Percentiles rank a stretch among this genome's conserved stretches.
Evolutionary conservation across 2,888 invertebrate species (phyloP).

Genomic region (Iselma pallidipennis): DNA sequence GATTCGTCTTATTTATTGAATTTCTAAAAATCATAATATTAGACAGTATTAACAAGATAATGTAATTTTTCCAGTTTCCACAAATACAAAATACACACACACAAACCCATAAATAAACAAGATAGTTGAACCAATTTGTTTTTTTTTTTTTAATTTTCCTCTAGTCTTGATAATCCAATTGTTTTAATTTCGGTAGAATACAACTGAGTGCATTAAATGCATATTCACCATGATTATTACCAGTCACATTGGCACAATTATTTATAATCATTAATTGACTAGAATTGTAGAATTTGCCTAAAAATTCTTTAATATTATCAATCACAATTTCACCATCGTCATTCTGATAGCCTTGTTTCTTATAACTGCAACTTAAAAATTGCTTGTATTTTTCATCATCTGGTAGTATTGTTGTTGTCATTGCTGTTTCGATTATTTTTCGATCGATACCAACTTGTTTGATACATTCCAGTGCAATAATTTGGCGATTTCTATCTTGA

Average conservation of each 20-base stretch:
- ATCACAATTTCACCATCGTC: slow-evolving; percentile 41
- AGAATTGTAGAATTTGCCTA: slow-evolving; percentile 33
- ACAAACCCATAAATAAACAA: too few species aligned
- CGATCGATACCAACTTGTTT: slow-evolving; percentile 37
- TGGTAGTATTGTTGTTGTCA: slow-evolving; percentile 26
- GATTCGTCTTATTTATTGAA: background rate
- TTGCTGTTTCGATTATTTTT: slow-evolving; percentile 31
- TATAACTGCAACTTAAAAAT: slow-evolving; percentile 46
- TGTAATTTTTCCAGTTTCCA: background rate
- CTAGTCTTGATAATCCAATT: background rate
- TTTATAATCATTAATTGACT: slow-evolving; percentile 27
- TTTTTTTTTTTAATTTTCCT: background rate
- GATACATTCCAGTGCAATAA: slow-evolving; percentile 38
- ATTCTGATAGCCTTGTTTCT: slow-evolving; percentile 43
- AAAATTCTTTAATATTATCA: slow-evolving; percentile 39
- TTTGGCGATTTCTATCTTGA: slow-evolving; percentile 16
- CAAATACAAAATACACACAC: too few species aligned
- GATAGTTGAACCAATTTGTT: too few species aligned
- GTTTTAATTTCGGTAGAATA: slow-evolving; percentile 19
- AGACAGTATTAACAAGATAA: background rate
- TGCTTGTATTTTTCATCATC: slow-evolving; percentile 37
- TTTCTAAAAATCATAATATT: too few species aligned
- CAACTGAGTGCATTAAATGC: slow-evolving; percentile 35
- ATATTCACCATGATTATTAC: slow-evolving; percentile 30
- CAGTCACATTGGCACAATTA: slow-evolving; percentile 25